Evolutionary conservation across 92 coral and sea anemone species (phyloP).

Genomic region (Anthopleura xanthogrammica): DNA sequence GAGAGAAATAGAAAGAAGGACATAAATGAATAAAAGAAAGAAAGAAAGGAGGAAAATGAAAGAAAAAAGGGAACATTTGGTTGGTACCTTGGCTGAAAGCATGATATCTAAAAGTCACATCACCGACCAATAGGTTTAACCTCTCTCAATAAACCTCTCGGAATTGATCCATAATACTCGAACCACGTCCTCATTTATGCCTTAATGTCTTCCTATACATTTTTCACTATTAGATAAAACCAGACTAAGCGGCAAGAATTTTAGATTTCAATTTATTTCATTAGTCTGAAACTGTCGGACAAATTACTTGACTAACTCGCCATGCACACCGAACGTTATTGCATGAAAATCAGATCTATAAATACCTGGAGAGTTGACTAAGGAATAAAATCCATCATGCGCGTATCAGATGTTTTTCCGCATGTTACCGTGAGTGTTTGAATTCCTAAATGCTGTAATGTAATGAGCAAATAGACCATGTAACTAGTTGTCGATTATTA

Average conservation of each 20-base stretch:
- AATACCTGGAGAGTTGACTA: not conserved
- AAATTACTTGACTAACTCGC: not conserved
- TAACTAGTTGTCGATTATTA: not conserved
- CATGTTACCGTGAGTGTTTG: not conserved
- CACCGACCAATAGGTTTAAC: not conserved
- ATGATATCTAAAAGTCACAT: not conserved
- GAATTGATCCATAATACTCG: not conserved
- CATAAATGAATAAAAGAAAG: not conserved
- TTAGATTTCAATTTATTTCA: not conserved
- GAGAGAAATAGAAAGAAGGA: not conserved
- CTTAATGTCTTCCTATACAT: not conserved
- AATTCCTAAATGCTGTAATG: not conserved
- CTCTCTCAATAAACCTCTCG: not conserved
- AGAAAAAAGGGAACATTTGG: not conserved
- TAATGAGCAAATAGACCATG: not conserved
- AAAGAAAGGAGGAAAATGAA: not conserved
- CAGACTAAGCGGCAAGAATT: not conserved
- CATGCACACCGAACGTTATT: not conserved
- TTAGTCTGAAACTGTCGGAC: not conserved
- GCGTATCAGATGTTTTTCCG: slow-evolving; percentile 1
- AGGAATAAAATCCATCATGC: not conserved
- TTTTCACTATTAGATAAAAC: no score
- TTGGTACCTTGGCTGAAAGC: not conserved
- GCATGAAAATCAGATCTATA: not conserved
- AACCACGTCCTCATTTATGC: not conserved